Evolutionary conservation across 2,797 vertebrate species (phyloP), one percentile per base, ranked within the genome.

Genomic region (Lindbergichthys nudifrons): DNA sequence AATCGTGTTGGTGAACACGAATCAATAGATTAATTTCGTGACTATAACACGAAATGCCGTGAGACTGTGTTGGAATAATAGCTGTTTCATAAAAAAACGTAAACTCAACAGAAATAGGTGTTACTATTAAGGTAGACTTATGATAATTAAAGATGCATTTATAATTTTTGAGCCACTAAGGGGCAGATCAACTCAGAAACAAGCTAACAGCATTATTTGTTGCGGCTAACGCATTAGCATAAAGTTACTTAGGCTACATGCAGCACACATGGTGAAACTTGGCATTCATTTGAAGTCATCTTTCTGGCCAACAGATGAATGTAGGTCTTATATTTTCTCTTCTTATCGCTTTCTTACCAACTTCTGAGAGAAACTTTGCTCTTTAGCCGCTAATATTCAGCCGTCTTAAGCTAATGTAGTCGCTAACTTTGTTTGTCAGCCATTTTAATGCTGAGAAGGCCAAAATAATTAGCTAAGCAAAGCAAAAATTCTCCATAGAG

Each of bases 271-370:
- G 12, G 4, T 26, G 36, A 14, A 32, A 65, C 19, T 58, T 36
- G 36, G n/a, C 23, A 23, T 39, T 46, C 2, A 50, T 50, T 46
- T 45, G 18, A 10, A 18, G 32, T 56, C 10, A 8, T 32, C 13
- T 57, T 56, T 73, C 18, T 63, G 42, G 13, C 5, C 43, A 39
- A 45, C 30, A 2, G 12, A 42, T 45, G 3, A 12, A 43, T 61
- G 16, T 0, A 32, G 13, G 7, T 13, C 10, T 2, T 12, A 39
- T n/a, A 23, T 39, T 39, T 10, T 3, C 26, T 23, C 19, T 46
- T 45, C 41, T 23, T 62, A 36, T 36, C 63, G 45, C 45, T 62
- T 48, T 36, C 32, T 70, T 39, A 32, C 9, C 47, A 36, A 51
- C 19, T 36, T 36, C 32, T 36, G 32, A 36, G 8, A 36, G 32